Conservation (phyloP, 23 tunicate genomes). For the Diplosoma virens region DNA sequence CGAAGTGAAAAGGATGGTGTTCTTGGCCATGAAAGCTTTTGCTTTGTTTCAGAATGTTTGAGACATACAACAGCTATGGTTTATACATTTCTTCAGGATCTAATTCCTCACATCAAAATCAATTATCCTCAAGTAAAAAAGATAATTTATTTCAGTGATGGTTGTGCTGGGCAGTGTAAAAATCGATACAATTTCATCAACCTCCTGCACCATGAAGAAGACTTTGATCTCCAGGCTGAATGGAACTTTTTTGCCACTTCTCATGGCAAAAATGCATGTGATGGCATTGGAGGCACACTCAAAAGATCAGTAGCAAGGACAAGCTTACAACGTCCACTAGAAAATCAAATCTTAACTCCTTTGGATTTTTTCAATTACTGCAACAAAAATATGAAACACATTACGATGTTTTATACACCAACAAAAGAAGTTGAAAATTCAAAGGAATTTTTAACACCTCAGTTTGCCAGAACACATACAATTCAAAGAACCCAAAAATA, state of each 20-base stretch:
- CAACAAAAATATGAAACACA: not conserved
- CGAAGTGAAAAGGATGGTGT: too few species aligned
- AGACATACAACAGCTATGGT: too few species aligned
- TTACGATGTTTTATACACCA: not conserved
- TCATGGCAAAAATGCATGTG: conserved; percentile 17
- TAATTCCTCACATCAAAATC: too few species aligned
- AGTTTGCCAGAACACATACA: too few species aligned
- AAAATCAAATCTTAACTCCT: not conserved
- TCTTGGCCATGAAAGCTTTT: too few species aligned
- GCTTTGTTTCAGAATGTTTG: too few species aligned
- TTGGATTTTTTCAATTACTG: conserved; percentile 3
- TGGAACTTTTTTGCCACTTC: conserved; percentile 10
- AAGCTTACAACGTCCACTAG: conserved; percentile 1
- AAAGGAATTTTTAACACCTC: not conserved
- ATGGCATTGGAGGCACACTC: conserved; percentile 12
- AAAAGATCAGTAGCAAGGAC: not conserved
- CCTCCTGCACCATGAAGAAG: not conserved
- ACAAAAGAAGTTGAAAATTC: not conserved
- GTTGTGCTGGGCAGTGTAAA: conserved; percentile 35
- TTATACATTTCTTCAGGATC: too few species aligned
- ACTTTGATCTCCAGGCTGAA: conserved; percentile 1
- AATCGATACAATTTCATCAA: conserved; percentile 6
- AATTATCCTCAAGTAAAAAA: conserved; percentile 1
- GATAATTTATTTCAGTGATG: conserved; percentile 14
- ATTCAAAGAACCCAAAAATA: not conserved